Base-by-base conservation (phyloP, 2,888 invertebrate genomes). In the Lysandra coridon region DNA sequence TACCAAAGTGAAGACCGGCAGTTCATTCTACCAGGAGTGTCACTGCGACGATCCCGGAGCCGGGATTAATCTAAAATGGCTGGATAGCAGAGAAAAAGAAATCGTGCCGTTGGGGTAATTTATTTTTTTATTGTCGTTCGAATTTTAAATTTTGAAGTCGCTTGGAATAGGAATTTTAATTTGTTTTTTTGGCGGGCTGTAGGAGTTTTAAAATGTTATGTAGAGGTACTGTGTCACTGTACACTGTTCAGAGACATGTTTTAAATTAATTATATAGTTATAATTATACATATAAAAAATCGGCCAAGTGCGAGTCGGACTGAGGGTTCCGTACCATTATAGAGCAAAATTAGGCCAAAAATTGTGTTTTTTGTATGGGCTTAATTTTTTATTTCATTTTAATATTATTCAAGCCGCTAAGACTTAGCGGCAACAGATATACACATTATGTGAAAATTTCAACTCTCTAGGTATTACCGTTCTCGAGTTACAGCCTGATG, bases 21-120 rank as follows among this genome's bases (percentile, higher is more conserved):
- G 83, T 60, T 79, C 88, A 0, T 90, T 87, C 78, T 92, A 89
- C 81, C 85, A 87, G 80, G 90, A 90, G 81, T 93, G 93, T 79
- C 85, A 85, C 64, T 93, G 93, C 82, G 84, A 83, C 0, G 87
- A 88, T 40, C 83, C 85, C 0, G 87, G 86, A 30, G 82, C 84
- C 0, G 80, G 83, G 1, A 79, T 85, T 12, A 80, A 85, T 49
- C 82, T 93, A 4, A 84, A 83, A 80, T 93, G 93, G 93, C 69
- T 90, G 14, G 88, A 90, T 80, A 81, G 82, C 57, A 83, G 87
- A 37, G 83, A 86, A 78, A 83, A 87, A 62, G 85, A 84, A 80
- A 85, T 89, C 37, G 84, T 85, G 69, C 82, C 82, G 77, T 81
- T 84, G 85, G 88, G 92, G 93, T 92, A 92, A 90, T 85, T 82